A percentile compares a stretch with the other conserved stretches of the same genome.
These are phyloP conservation scores for Tromatobia lineatoria DNA, from an alignment of 2,888 invertebrate genomes.

Conservation along the genomic window DNA sequence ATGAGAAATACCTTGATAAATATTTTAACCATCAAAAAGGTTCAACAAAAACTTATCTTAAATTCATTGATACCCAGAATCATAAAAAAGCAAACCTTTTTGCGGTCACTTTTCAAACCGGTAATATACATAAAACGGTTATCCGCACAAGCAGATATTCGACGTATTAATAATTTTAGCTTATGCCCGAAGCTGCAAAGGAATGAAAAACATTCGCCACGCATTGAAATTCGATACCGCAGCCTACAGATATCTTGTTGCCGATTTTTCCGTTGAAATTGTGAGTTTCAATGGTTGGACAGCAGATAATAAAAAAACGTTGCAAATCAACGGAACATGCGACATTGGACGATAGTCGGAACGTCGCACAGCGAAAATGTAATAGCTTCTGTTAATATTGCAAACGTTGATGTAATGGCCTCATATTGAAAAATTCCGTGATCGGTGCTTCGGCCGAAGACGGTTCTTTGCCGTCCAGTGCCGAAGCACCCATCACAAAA, in stretches of 20 bases:
- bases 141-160: background rate
- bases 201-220: background rate
- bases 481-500: background rate
- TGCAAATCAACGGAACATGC: background rate
- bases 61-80: too few relatives aligned
- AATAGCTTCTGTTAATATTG: background rate
- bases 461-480: background rate
- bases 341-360: background rate
- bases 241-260: background rate
- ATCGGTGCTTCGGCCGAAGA: background rate
- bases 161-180: background rate
- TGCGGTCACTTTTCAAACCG: background rate
- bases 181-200: conserved; percentile 13
- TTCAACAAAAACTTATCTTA: too few relatives aligned
- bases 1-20: too few relatives aligned
- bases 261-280: background rate
- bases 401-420: background rate
- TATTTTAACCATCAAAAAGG: too few relatives aligned
- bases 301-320: background rate
- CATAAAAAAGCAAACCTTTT: background rate
- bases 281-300: background rate
- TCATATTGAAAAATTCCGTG: background rate
- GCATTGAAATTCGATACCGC: background rate
- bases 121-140: background rate
- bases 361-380: background rate